Percentiles rank a stretch among this genome's conserved stretches.
These are phyloP conservation scores for Leptocoma aspasia DNA, from an alignment of 2,113 vertebrate genomes.

Conservation along the genomic window DNA sequence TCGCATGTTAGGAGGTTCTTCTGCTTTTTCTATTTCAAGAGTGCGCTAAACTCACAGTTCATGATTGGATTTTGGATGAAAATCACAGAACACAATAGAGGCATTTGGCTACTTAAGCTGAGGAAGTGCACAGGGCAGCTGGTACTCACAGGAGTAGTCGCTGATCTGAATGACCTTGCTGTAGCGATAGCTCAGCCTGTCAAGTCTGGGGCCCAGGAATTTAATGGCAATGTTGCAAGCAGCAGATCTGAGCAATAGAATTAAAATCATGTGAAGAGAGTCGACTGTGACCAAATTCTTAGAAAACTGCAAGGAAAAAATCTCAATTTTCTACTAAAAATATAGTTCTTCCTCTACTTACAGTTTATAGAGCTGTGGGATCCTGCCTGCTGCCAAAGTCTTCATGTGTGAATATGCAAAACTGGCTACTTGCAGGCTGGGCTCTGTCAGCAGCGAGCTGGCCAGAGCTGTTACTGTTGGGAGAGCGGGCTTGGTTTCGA, in stretches of 20 bases:
- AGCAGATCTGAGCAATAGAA: conserved; percentile 68
- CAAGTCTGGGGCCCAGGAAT: conserved; percentile 74
- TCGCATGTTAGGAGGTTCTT: neutral
- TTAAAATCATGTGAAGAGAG: neutral
- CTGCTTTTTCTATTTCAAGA: neutral
- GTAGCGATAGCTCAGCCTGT: conserved; percentile 74
- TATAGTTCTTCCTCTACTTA: conserved; percentile 63
- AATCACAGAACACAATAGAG: neutral
- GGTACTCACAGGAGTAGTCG: conserved; percentile 73
- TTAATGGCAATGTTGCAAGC: conserved; percentile 81
- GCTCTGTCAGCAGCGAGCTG: conserved; percentile 71
- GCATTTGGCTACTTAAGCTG: neutral
- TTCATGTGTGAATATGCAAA: conserved; percentile 85
- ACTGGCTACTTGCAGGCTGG: conserved; percentile 81
- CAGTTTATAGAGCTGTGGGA: conserved; percentile 73
- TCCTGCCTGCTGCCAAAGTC: conserved; percentile 71
- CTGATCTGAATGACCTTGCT: conserved; percentile 79
- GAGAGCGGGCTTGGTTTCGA: conserved; percentile 80
- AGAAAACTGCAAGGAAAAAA: neutral
- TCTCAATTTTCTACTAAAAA: neutral
- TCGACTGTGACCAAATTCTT: neutral
- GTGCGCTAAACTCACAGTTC: neutral
- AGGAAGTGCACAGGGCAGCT: neutral
- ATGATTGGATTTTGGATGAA: neutral
- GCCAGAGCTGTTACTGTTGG: conserved; percentile 73